Evolutionary conservation across 30 jellyfish, hydroid and myxozoan species (phyloP).

Genomic region (Catostylus mosaicus): DNA sequence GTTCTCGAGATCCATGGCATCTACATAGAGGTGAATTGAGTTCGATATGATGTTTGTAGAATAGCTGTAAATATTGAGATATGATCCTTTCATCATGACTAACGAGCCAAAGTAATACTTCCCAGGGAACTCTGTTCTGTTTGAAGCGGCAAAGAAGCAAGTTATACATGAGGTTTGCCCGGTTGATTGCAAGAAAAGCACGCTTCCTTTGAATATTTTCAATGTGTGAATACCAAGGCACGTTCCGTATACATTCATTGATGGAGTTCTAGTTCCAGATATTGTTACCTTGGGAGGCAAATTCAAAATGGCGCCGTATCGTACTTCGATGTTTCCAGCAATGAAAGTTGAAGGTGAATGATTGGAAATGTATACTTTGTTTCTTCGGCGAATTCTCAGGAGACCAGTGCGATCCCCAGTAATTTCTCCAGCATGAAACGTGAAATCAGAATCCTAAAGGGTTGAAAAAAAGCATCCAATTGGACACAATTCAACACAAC

Average conservation of each 20-base stretch:
- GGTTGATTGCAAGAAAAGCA: conserved; percentile 32
- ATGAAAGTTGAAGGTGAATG: conserved; percentile 16
- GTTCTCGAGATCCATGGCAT: conserved; percentile 50
- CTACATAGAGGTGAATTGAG: conserved; percentile 40
- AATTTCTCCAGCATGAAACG: conserved; percentile 28
- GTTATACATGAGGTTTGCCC: conserved; percentile 70
- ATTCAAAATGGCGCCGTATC: conserved; percentile 55
- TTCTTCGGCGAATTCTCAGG: conserved; percentile 36
- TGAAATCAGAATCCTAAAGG: conserved; percentile 37
- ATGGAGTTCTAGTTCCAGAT: conserved; percentile 55
- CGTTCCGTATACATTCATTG: conserved; percentile 58
- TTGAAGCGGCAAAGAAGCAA: conserved; percentile 60
- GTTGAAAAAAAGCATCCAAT: no score
- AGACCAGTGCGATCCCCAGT: conserved; percentile 70
- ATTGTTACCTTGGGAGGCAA: conserved; percentile 45
- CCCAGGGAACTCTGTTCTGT: conserved; percentile 63
- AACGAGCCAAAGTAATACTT: conserved; percentile 47
- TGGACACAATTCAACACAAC: no score
- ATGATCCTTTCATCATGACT: conserved; percentile 51
- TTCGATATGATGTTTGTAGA: conserved; percentile 42
- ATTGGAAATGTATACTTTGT: conserved; percentile 41
- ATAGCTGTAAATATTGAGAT: conserved; percentile 22
- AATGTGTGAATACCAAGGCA: conserved; percentile 41
- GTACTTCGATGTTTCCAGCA: conserved; percentile 40
- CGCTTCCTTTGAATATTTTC: conserved; percentile 37